Base-by-base conservation (phyloP, 1,140 invertebrate species). In the Tetramorium alpestre region DNA sequence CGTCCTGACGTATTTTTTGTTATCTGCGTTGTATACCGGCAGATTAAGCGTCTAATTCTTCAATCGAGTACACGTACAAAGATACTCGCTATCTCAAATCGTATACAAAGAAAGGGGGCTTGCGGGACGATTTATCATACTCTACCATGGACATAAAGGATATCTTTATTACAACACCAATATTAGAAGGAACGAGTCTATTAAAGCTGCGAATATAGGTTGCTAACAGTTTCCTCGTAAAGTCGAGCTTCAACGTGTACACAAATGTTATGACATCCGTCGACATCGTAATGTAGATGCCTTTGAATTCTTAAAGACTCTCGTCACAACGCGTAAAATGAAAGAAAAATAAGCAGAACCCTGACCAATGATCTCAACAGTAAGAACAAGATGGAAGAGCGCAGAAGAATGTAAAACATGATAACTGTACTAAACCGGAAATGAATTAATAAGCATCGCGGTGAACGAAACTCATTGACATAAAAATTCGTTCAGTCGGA, bases 91-190 rank as follows among this genome's bases (percentile, higher is more conserved):
- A 75, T 73, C 25, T 62, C 41, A 25, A 82, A 47, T 49, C 8
- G 54, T 18, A 13, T 4, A 18, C 0, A 49, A 72, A 60, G 22
- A 56, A 67, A 51, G 22, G 33, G 62, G 11, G 16, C 16, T 5
- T 0, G 41, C 33, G 64, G 38, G 38, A 3, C 25, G 11, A 2
- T 38, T 38, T 51, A 67, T 4, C 25, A 18, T 28, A 25, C 28
- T 73, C 28, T 28, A 70, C 22, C 65, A 38, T 22, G 44, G 41
- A 22, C 67, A 73, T 25, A 41, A 33, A 49, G n/a, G 38, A 70
- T 38, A 81, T n/a, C 60, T 69, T 81, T 70, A 58, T 81, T 28
- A n/a, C 65, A 70, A 81, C 38, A 38, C 56, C 80, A 75, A 84
- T 84, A 75, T 84, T 75, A 73, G 41, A 28, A 81, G 77, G 65